Base-by-base conservation (phyloP, 2,113 vertebrate genomes). In the Aptenodytes patagonicus region DNA sequence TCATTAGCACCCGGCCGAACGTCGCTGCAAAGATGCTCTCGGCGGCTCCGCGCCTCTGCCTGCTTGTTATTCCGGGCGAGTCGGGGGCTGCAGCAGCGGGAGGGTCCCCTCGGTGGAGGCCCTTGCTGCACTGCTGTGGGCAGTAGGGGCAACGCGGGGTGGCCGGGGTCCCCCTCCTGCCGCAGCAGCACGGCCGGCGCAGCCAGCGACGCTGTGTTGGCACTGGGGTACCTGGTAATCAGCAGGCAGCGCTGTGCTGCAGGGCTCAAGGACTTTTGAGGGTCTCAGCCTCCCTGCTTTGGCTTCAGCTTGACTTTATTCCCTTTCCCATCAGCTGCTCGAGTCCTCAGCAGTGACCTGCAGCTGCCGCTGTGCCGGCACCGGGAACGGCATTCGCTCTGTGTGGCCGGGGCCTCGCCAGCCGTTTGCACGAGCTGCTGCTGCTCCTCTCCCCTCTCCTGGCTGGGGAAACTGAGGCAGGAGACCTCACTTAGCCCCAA, bases 191-290 rank as follows among this genome's bases (percentile, higher is more conserved):
- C 9, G 68, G 52, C 58, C 0, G 7, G 64, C 77, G 76, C 85
- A 19, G 36, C 29, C 40, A 3, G 52, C 3, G 28, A 15, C 28
- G 70, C 66, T 40, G 69, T 24, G 68, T 72, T 40, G 54, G 31
- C 15, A 7, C 68, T 10, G 36, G 42, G 81, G 49, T 68, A 44
- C 19, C 57, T 1, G 8, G 52, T 76, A 86, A 62, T 71, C 46
- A 78, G 91, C 64, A n/a, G 47, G 81, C 86, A 96, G 82, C 44
- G 6, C 89, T 11, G 73, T 49, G 81, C 94, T 91, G 83, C 96
- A 69, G 94, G 82, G 92, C 87, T 96, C 94, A 93, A 97, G 97
- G 97, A 95, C 95, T 97, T 92, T 42, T 88, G 65, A 89, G 96
- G 95, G 84, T 95, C 93, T 96, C 89, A 84, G 89, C 82, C 51